These are phyloP conservation scores for Otolemur crassicaudatus DNA, from an alignment of 2,797 vertebrate species.

Conservation along the genomic window DNA sequence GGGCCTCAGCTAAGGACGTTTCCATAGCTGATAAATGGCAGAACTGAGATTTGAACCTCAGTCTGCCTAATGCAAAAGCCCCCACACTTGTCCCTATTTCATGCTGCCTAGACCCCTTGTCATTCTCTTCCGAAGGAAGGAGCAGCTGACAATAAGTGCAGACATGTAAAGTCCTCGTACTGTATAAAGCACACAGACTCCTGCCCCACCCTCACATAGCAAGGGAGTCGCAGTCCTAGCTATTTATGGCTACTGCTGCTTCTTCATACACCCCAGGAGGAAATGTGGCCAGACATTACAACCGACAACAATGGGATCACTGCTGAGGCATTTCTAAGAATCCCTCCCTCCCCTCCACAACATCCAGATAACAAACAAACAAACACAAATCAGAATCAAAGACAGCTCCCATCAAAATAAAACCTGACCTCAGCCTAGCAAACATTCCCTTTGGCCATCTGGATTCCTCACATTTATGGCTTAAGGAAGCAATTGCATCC, in stretches of 20 bases:
- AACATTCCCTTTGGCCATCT: constrained; percentile 51
- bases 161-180: background rate
- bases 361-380: constrained; percentile 52
- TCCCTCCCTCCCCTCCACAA: background rate
- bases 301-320: background rate
- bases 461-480: constrained; percentile 51
- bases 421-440: constrained; percentile 60
- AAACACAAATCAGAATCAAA: constrained; percentile 37
- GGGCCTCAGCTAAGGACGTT: background rate
- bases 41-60: background rate
- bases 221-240: background rate
- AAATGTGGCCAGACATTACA: background rate
- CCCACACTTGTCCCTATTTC: background rate
- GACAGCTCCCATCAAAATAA: constrained; percentile 18
- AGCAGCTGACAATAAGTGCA: background rate
- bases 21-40: background rate
- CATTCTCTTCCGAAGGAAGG: background rate
- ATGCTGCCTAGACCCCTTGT: background rate
- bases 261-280: constrained; percentile 25
- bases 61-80: background rate
- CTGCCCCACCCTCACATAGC: background rate
- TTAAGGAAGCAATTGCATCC: constrained; percentile 58
- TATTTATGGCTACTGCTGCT: background rate
- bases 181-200: background rate
- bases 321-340: background rate